A percentile compares a stretch with the other conserved stretches of the same genome.
Conservation (phyloP, 2,797 vertebrate genomes). For the Malurus leucopterus region DNA sequence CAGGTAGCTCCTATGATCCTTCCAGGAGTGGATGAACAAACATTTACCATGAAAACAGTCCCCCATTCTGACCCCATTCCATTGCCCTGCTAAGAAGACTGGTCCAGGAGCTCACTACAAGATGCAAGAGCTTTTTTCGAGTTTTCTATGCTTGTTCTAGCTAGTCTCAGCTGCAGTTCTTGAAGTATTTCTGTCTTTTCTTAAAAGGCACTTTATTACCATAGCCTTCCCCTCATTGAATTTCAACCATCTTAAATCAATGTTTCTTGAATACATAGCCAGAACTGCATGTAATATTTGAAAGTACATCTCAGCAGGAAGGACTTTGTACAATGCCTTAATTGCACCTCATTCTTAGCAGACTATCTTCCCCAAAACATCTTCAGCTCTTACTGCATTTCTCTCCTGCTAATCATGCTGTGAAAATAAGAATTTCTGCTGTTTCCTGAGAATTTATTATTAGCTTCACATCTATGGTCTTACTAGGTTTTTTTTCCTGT, state of each 20-base stretch:
- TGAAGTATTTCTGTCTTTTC: not conserved
- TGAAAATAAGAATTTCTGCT: not conserved
- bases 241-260: not conserved
- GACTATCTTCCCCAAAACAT: not conserved
- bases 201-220: not conserved
- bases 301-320: not conserved
- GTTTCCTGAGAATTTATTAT: not conserved
- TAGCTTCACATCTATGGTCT: not conserved
- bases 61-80: not conserved
- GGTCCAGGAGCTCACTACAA: not conserved
- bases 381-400: not conserved
- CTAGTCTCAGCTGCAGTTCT: not conserved
- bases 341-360: not conserved
- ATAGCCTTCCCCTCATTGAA: not conserved
- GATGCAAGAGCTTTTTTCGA: not conserved
- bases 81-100: not conserved
- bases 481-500: not conserved
- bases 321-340: not conserved
- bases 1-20: not conserved
- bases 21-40: not conserved
- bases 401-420: not conserved
- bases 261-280: not conserved
- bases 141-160: not conserved
- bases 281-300: not conserved
- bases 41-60: not conserved